Evolutionary conservation across 1,140 invertebrate species (phyloP).

Genomic region (Marisa cornuarietis): DNA sequence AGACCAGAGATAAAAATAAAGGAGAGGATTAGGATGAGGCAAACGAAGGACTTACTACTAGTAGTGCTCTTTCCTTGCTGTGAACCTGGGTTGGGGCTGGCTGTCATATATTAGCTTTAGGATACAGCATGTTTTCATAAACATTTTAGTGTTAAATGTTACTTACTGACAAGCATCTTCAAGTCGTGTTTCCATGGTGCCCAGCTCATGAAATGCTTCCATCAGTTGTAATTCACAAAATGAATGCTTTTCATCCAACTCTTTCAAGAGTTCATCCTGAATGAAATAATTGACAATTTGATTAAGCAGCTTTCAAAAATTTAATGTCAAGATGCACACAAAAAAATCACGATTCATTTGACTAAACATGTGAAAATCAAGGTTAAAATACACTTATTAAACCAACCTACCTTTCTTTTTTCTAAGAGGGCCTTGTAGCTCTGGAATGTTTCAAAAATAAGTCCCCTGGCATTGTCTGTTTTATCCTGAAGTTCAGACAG

Average conservation of each 20-base stretch:
- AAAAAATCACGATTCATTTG: background rate
- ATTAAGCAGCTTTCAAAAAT: too few species aligned
- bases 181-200: conserved; percentile 82
- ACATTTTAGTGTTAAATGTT: background rate
- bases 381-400: background rate
- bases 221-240: conserved; percentile 86
- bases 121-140: too few species aligned
- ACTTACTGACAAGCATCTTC: conserved; percentile 79
- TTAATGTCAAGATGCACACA: background rate
- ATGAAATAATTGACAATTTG: background rate
- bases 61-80: too few species aligned
- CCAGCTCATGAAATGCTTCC: conserved; percentile 82
- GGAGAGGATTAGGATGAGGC: too few species aligned
- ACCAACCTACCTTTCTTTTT: conserved; percentile 70
- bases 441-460: conserved; percentile 85
- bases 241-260: conserved; percentile 83
- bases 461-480: conserved; percentile 83
- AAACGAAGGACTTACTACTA: too few species aligned
- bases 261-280: conserved; percentile 76
- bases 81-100: too few species aligned
- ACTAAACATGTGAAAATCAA: background rate
- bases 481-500: conserved; percentile 87
- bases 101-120: too few species aligned
- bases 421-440: conserved; percentile 84
- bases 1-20: too few species aligned